phyloP scores from a whole-genome alignment of 2,888 invertebrate genomes.

The Cheilosia soror region DNA sequence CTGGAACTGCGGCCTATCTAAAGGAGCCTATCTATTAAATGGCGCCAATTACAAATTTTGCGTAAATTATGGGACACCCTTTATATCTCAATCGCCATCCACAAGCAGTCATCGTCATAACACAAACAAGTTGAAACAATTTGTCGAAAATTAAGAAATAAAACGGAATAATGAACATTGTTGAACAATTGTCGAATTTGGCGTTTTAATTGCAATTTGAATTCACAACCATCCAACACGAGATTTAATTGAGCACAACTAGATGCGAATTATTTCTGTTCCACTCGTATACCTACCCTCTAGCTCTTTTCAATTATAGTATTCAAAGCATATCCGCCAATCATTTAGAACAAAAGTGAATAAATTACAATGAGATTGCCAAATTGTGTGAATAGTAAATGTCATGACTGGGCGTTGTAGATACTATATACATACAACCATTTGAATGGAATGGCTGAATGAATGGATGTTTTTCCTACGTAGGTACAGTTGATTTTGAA shows the following conservation, averaged over 20 bases:
- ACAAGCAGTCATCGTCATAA: too few relatives aligned
- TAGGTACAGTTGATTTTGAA: neutral
- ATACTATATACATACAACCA: neutral
- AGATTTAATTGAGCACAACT: conserved; percentile 2
- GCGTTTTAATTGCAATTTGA: neutral
- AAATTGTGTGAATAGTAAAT: neutral
- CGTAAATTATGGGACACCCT: too few relatives aligned
- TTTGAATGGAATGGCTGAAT: neutral
- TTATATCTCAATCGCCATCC: too few relatives aligned
- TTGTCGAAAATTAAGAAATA: neutral
- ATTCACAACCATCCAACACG: neutral
- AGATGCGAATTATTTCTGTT: neutral
- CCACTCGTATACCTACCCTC: neutral
- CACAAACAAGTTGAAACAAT: neutral
- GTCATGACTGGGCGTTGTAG: neutral
- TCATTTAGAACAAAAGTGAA: conserved; percentile 11
- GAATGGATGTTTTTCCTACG: neutral
- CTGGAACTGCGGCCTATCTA: too few relatives aligned
- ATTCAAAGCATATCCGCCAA: conserved; percentile 10
- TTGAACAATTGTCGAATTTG: neutral
- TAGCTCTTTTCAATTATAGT: neutral
- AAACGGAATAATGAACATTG: neutral
- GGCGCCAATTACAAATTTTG: too few relatives aligned
- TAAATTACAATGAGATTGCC: conserved; percentile 3
- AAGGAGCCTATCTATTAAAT: too few relatives aligned